Percentiles rank a stretch among this genome's conserved stretches.
phyloP scores from a whole-genome alignment of 1,140 invertebrate genomes.

The Drosophila tristis region DNA sequence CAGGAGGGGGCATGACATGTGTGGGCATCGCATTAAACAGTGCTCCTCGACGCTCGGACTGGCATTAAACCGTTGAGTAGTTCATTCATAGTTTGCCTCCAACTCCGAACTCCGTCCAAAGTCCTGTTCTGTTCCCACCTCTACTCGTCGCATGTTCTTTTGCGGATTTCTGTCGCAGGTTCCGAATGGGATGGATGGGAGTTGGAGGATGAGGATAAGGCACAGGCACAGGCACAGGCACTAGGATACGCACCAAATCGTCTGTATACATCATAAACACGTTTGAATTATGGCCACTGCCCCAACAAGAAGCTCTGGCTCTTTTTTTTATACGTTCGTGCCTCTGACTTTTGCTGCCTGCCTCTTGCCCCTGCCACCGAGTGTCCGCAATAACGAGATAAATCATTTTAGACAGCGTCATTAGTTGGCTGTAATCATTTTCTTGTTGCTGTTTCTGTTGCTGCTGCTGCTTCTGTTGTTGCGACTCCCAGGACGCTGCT shows the following conservation, averaged over 20 bases:
- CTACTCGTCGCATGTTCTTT: constrained; percentile 15
- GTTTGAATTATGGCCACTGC: constrained; percentile 69
- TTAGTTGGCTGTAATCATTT: constrained; percentile 82
- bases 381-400: constrained; percentile 72
- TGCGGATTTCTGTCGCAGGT: constrained; percentile 43
- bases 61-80: constrained; percentile 52
- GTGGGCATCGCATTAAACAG: constrained; percentile 48
- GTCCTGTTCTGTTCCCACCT: not conserved
- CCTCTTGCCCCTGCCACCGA: not conserved
- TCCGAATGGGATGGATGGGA: not conserved
- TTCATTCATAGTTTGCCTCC: constrained; percentile 31
- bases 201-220: no score
- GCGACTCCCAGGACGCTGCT: constrained; percentile 3
- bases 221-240: not conserved
- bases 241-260: constrained; percentile 32
- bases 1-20: no score
- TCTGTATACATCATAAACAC: constrained; percentile 74
- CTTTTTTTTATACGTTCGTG: constrained; percentile 52
- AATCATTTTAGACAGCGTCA: constrained; percentile 83
- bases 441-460: constrained; percentile 35
- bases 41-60: constrained; percentile 16
- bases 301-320: constrained; percentile 29
- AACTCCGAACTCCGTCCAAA: not conserved
- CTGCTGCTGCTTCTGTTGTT: constrained; percentile 12
- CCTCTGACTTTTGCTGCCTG: constrained; percentile 53